phyloP scores from a whole-genome alignment of 2,113 vertebrate genomes.

The Apus apus region DNA sequence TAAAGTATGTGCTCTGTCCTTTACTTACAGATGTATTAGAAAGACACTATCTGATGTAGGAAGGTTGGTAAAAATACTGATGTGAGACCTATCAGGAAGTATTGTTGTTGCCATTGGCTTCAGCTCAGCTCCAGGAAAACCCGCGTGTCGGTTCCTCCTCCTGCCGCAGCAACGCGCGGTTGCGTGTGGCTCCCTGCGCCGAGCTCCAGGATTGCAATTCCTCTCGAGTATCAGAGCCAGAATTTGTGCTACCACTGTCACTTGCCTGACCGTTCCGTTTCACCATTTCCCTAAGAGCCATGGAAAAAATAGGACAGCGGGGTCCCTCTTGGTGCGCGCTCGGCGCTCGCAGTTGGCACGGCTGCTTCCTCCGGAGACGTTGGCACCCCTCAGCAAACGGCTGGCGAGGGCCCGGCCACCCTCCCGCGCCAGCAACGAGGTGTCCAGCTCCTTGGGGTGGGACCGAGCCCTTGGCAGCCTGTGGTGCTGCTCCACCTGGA shows the following conservation, averaged over 20 bases:
- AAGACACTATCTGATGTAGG: slow-evolving; percentile 31
- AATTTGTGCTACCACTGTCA: fast-evolving
- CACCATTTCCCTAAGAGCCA: neutral
- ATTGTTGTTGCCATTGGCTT: slow-evolving; percentile 44
- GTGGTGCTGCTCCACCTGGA: fast-evolving
- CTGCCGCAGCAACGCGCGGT: neutral
- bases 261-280: neutral
- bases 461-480: neutral
- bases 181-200: neutral
- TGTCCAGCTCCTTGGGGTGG: neutral
- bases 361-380: fast-evolving
- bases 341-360: neutral
- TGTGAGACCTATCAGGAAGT: slow-evolving; percentile 39
- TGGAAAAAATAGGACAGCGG: neutral
- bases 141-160: neutral
- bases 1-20: neutral
- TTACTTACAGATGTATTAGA: slow-evolving; percentile 33
- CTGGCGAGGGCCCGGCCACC: neutral
- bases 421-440: fast-evolving
- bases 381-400: neutral
- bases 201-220: neutral
- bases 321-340: neutral
- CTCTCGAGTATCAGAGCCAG: neutral
- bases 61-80: slow-evolving; percentile 41
- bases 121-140: slow-evolving; percentile 45